phyloP scores from a whole-genome alignment of 2,113 vertebrate genomes.

The Indicator indicator region DNA sequence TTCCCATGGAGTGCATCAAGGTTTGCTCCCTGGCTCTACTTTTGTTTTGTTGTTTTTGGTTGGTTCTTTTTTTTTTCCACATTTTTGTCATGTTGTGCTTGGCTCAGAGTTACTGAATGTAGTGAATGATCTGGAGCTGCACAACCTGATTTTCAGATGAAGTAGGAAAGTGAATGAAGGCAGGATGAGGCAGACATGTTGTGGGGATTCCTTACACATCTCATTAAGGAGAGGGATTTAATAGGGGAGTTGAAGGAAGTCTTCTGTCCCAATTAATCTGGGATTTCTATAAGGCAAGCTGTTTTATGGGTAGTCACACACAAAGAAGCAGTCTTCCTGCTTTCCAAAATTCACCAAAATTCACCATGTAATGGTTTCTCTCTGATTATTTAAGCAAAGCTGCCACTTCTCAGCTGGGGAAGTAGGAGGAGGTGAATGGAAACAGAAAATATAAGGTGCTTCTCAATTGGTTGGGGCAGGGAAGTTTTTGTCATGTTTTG shows the following conservation, averaged over 20 bases:
- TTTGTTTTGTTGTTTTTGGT: too few species aligned
- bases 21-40: not conserved
- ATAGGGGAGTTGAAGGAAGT: not conserved
- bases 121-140: not conserved
- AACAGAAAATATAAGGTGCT: not conserved
- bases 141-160: not conserved
- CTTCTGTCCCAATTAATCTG: not conserved
- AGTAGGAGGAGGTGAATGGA: not conserved
- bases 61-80: rapidly evolving
- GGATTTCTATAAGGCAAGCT: not conserved
- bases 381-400: not conserved
- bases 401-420: not conserved
- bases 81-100: not conserved
- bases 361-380: not conserved
- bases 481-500: not conserved
- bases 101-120: not conserved
- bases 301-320: not conserved
- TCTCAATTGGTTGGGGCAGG: too few species aligned
- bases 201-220: not conserved
- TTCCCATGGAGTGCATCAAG: not conserved
- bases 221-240: not conserved
- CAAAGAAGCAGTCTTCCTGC: not conserved
- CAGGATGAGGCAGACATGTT: not conserved
- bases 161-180: not conserved
- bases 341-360: not conserved